Base-by-base conservation (phyloP, 2,888 invertebrate species). In the Pardosa pseudoannulata region DNA sequence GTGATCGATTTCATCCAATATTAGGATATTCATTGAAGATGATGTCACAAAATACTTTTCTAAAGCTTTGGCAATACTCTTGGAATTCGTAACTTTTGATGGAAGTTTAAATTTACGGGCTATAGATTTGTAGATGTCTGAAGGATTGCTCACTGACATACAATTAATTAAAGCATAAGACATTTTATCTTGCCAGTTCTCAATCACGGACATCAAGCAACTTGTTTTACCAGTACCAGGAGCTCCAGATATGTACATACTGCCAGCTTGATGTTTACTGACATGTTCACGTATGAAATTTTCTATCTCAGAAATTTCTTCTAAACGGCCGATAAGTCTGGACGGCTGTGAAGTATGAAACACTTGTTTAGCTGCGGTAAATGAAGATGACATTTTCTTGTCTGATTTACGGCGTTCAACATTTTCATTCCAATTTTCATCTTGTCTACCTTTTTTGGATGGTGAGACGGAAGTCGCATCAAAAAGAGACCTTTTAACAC, bases 221-320 rank as follows among this genome's bases (percentile, higher is more conserved):
- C 97, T 98, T 0, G 98, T 98, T 93, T 98, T 98, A 0, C 98
- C 99, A 0, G 99, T 99, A 5, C 99, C 99, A 0, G 99, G 99
- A 29, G 97, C 97, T 0, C 99, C 99, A 50, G 98, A 98, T 62
- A 99, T 94, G 91, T 99, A 99, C 76, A 99, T 91, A 23, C 97
- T 96, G 0, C 95, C 96, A 0, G 97, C 95, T 39, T 93, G 93
- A 89, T 94, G 93, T 0, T 93, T 93, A 1, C 93, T 91, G 79
- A 97, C 91, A 91, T 96, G 95, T 11, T 93, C 92, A 16, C 92
- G 91, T 72, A 98, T 93, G 91, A 96, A 97, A 1, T 92, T 91
- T 29, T 93, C 92, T 23, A 99, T 92, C 89, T 94, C 93, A 0
- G 64, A 19, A n/a, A 79, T 72, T 75, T 88, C 82, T 65, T 79